Evolutionary conservation across 1,140 invertebrate genomes (phyloP), one percentile per base, ranked within the genome.

Genomic region (Archivesica marissinica): DNA sequence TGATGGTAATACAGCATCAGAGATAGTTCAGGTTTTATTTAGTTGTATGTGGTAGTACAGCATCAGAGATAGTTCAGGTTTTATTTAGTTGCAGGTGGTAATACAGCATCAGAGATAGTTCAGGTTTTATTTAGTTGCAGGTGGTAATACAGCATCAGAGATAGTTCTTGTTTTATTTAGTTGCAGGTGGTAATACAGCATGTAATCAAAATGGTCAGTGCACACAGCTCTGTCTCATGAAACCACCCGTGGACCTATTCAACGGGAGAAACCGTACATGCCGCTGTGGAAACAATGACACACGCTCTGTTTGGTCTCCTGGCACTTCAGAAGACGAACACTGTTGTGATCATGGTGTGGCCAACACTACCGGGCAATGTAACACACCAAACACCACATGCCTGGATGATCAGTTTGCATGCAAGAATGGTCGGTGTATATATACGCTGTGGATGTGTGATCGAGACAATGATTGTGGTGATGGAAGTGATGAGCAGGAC

Each of bases 401-500:
- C 28, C 1, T 2, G 23, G 59, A 1, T 0, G 38, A 84, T 30
- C 35, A 64, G 54, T 84, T 76, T 30, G 15, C 38, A 3, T 84
- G 81, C 50, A 23, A 44, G 25, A 84, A 68, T 50, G 54, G 87
- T 6, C 80, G 81, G 1, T 93, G 93, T 88, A 91, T 93, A 25
- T 80, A 88, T 2, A 7, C 30, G 0, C 56, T 61, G 0, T 91
- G 89, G 90, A 59, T 47, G 20, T 92, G 91, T 88, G 90, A 92
- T 41, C 52, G 78, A 30, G 90, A 91, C 50, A 74, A 90, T 59
- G 91, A 92, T 52, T 92, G 91, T 80, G 44, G 61, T 11, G 91
- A 92, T 77, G 97, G 96, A 91, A 84, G 86, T 54, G 92, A 92
- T 87, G 90, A 92, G 72, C 13, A 50, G 0, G 80, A 89, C 47